phyloP scores from a whole-genome alignment of 2,888 invertebrate species.

The Harmothoe impar region DNA sequence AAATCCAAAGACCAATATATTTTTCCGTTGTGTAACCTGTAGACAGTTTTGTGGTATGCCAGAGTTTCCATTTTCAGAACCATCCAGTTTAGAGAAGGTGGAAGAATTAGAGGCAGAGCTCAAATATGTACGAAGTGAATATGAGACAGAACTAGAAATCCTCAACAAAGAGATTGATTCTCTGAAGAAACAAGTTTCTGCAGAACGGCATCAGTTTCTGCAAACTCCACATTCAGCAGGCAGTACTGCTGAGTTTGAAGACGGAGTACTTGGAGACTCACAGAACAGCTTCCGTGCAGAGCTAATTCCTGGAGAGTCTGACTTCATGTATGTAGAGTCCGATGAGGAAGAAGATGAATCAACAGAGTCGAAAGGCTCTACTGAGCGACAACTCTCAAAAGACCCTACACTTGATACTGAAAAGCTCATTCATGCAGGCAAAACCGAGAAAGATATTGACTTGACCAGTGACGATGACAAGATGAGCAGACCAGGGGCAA shows the following conservation, averaged over 20 bases:
- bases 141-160: not conserved
- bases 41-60: not conserved
- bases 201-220: not conserved
- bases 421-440: not conserved
- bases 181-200: not conserved
- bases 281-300: conserved; percentile 14
- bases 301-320: conserved; percentile 2
- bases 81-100: conserved; percentile 15
- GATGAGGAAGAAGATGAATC: conserved; percentile 32
- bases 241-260: conserved; percentile 15
- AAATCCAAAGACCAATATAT: too few species aligned
- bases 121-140: not conserved
- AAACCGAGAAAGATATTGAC: too few species aligned
- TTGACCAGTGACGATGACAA: not conserved
- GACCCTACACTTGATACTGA: not conserved
- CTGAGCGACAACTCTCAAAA: not conserved
- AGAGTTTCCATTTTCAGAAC: conserved; percentile 28
- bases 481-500: not conserved
- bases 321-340: conserved; percentile 49
- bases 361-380: not conserved
- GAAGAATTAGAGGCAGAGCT: not conserved
- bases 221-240: not conserved
- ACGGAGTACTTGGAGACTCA: conserved; percentile 43
- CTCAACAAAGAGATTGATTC: not conserved
- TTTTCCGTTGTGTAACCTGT: too few species aligned